These are phyloP conservation scores for Pyrrhia umbra DNA, from an alignment of 2,888 invertebrate species.

Conservation along the genomic window DNA sequence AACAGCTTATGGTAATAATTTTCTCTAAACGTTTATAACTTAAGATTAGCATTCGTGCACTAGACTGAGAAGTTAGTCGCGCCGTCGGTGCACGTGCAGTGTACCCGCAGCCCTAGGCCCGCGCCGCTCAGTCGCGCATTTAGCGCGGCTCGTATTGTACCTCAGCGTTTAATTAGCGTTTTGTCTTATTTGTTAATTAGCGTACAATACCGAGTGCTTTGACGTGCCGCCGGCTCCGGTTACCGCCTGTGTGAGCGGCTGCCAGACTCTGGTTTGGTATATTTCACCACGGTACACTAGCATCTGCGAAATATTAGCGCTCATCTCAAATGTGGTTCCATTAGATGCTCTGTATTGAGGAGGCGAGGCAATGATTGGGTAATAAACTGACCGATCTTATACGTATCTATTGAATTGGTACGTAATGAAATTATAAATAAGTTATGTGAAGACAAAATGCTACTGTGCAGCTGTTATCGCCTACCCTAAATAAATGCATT, in stretches of 20 bases:
- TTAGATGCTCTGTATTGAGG: not conserved
- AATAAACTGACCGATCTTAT: not conserved
- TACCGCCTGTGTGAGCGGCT: constrained; percentile 56
- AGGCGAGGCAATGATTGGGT: not conserved
- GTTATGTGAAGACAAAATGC: no score
- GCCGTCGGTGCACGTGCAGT: constrained; percentile 31
- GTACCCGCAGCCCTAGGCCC: constrained; percentile 18
- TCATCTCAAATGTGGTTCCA: no score
- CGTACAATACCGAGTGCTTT: constrained; percentile 72
- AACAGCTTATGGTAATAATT: not conserved
- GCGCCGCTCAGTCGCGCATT: constrained; percentile 16
- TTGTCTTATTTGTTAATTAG: constrained; percentile 69
- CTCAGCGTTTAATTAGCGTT: constrained; percentile 78
- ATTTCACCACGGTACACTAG: constrained; percentile 6
- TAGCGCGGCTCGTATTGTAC: constrained; percentile 42
- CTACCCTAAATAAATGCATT: no score
- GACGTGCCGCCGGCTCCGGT: constrained; percentile 72
- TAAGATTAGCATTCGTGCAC: not conserved
- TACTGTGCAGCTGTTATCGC: no score
- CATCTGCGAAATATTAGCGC: not conserved
- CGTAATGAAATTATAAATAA: no score
- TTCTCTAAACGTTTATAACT: no score
- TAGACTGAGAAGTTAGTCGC: not conserved
- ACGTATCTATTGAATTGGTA: not conserved
- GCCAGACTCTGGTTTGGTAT: constrained; percentile 15